phyloP scores from a whole-genome alignment of 2,888 invertebrate species.

The Amblyteles armatorius region DNA sequence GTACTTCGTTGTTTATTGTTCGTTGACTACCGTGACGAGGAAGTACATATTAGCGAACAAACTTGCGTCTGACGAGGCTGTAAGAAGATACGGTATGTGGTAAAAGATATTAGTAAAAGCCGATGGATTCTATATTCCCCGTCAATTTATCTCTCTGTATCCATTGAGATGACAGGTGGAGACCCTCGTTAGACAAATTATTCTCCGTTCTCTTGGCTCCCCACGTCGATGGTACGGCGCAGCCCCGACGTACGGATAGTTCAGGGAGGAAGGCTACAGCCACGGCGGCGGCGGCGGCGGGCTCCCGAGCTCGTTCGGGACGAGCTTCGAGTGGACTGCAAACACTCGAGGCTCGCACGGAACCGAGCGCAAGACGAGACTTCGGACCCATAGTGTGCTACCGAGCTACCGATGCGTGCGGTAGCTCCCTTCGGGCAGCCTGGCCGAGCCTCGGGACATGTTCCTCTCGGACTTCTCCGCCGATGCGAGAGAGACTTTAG shows the following conservation, averaged over 20 bases:
- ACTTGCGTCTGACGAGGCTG: neutral
- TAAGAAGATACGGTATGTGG: neutral
- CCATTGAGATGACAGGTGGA: constrained; percentile 80
- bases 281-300: constrained; percentile 69
- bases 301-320: constrained; percentile 81
- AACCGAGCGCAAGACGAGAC: constrained; percentile 72
- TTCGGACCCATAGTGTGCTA: constrained; percentile 67
- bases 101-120: constrained; percentile 51
- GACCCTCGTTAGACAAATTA: constrained; percentile 83
- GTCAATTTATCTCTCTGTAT: constrained; percentile 71
- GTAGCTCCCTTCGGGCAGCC: constrained; percentile 60
- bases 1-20: constrained; percentile 10
- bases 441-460: constrained; percentile 46
- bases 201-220: constrained; percentile 75
- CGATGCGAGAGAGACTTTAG: constrained; percentile 40
- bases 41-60: constrained; percentile 21
- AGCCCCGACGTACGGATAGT: constrained; percentile 35
- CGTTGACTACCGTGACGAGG: constrained; percentile 32
- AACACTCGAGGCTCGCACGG: constrained; percentile 81
- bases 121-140: constrained; percentile 62
- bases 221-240: constrained; percentile 68
- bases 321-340: constrained; percentile 84
- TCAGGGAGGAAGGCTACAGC: constrained; percentile 45
- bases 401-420: constrained; percentile 71
- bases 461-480: constrained; percentile 61